A percentile compares a stretch with the other conserved stretches of the same genome.
These are phyloP conservation scores for Hippocampus guttulatus DNA, from an alignment of 2,113 vertebrate species.

Conservation along the genomic window DNA sequence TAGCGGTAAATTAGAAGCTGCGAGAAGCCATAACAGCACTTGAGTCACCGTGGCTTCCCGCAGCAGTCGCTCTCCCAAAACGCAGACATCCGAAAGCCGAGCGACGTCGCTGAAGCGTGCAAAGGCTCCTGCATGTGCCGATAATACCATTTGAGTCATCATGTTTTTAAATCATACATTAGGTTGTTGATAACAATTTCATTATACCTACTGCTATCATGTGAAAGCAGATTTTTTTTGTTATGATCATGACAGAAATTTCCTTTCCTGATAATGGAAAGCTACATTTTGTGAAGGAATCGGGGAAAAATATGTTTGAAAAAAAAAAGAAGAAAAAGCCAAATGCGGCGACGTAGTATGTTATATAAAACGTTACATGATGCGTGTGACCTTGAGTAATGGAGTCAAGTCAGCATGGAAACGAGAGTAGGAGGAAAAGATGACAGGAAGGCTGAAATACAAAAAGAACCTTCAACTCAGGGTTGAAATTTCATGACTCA, in stretches of 20 bases:
- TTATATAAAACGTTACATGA: conserved; percentile 40
- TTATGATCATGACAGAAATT: conserved; percentile 17
- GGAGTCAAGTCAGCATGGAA: conserved; percentile 23
- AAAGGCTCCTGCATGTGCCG: background rate
- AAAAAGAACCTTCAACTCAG: background rate
- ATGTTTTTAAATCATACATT: background rate
- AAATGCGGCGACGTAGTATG: conserved; percentile 16
- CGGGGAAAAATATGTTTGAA: conserved; percentile 23
- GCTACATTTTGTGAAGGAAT: conserved; percentile 26
- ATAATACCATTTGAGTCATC: background rate
- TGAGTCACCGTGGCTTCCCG: background rate
- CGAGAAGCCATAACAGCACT: background rate
- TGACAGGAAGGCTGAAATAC: conserved; percentile 46
- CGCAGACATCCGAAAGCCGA: background rate
- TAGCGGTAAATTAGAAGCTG: background rate
- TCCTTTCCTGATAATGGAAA: conserved; percentile 13
- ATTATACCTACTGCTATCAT: background rate
- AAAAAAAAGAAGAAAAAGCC: conserved; percentile 42
- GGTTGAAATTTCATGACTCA: background rate
- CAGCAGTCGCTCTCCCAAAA: background rate
- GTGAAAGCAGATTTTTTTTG: background rate
- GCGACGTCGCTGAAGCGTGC: background rate
- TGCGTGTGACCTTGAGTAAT: conserved; percentile 53
- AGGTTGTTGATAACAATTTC: background rate
- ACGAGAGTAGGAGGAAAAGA: conserved; percentile 51